Percentiles rank a stretch among this genome's conserved stretches.
phyloP scores from a whole-genome alignment of 2,888 invertebrate species.

The Archips xylosteana region DNA sequence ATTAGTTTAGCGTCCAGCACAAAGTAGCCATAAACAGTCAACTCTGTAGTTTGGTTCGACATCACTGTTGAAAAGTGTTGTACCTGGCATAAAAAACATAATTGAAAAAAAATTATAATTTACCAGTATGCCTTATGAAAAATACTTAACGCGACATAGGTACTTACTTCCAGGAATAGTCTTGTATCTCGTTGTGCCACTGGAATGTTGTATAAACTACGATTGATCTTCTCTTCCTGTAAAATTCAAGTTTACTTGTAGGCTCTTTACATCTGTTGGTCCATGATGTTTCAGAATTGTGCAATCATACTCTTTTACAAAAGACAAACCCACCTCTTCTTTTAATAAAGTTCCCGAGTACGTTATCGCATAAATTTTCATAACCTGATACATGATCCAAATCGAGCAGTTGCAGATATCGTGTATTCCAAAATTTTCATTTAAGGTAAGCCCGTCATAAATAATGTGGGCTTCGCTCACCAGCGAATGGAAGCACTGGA shows the following conservation, averaged over 20 bases:
- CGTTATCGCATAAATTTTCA: constrained; percentile 66
- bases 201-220: constrained; percentile 21
- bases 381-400: constrained; percentile 71
- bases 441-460: constrained; percentile 63
- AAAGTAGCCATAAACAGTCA: constrained; percentile 23
- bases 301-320: background rate
- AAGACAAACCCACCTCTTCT: constrained; percentile 21
- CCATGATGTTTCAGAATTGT: background rate
- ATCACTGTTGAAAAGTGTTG: constrained; percentile 34
- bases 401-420: constrained; percentile 65
- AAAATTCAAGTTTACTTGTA: background rate
- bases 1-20: constrained; percentile 15
- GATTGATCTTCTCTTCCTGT: constrained; percentile 14
- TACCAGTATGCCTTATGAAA: too few species aligned
- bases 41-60: constrained; percentile 22
- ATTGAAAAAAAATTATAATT: too few species aligned
- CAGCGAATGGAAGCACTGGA: constrained; percentile 73
- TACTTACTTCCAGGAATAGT: constrained; percentile 23
- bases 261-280: background rate
- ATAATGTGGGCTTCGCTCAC: constrained; percentile 72
- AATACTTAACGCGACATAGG: too few species aligned
- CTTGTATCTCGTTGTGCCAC: constrained; percentile 3
- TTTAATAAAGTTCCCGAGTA: constrained; percentile 64
- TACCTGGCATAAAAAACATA: background rate
- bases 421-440: constrained; percentile 55